These are phyloP conservation scores for Anas platyrhynchos DNA, from an alignment of 2,113 vertebrate species.

Conservation along the genomic window DNA sequence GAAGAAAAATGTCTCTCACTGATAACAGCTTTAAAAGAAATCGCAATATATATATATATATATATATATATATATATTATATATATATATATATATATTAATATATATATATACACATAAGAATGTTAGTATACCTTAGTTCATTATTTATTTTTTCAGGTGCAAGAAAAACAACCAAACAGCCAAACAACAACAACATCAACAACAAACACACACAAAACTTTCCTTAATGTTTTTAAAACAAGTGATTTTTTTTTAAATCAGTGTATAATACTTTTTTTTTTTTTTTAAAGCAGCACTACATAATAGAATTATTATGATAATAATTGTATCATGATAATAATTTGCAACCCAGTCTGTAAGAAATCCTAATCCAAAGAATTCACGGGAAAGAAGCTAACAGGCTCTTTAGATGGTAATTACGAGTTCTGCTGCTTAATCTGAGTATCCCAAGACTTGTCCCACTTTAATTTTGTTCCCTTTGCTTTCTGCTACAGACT, in stretches of 20 bases:
- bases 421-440: neutral
- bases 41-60: fast-evolving
- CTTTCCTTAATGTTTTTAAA: neutral
- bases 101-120: no score
- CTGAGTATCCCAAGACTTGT: neutral
- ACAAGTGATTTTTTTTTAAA: neutral
- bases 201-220: neutral
- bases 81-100: no score
- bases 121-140: neutral
- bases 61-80: no score
- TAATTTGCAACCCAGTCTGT: neutral
- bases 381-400: neutral
- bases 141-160: neutral
- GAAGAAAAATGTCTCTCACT: neutral
- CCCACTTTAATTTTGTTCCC: neutral
- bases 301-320: neutral
- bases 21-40: neutral
- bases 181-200: neutral
- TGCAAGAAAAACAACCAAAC: neutral
- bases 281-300: neutral
- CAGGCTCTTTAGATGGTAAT: neutral
- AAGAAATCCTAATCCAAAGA: neutral
- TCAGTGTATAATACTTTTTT: neutral
- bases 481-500: neutral
- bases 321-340: neutral